Evolutionary conservation across 2,113 vertebrate genomes (phyloP), one percentile per base, ranked within the genome.

Genomic region (Hypocryptadius cinnamomeus): DNA sequence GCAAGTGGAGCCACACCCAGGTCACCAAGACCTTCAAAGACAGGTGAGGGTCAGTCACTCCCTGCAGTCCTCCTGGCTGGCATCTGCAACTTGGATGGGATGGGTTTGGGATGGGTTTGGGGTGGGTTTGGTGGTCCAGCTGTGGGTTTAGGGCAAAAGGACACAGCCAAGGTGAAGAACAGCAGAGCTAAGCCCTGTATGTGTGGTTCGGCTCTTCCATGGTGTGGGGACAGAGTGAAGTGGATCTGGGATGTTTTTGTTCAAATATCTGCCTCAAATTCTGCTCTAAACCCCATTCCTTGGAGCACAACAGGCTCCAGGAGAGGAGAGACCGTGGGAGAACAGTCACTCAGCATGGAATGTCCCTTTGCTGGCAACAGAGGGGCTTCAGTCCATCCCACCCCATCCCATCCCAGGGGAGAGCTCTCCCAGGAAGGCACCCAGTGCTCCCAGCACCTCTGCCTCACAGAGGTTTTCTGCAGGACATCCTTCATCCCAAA

Each of bases 1-100:
- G 96, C 77, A 96, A 81, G 56, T 92, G 96, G 97, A 96, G 93
- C 47, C 97, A 96, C 33, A 13, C 42, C 1, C 96, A 95, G 84
- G 83, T 92, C 89, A 81, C 89, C 71, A 90, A 80, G 51, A 84
- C 68, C 13, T 90, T 97, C 90, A 85, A 93, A 47, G 97, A 98
- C 24, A 98, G 97, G 98, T 98, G 88, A 97, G 91, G 56, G 40
- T 23, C 40, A 42, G 53, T 3, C 70, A 19, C 48, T 47, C 9
- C 33, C 59, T 73, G 61, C 23, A 28, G 19, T 18, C 5, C 4
- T 39, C 80, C 39, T 19, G 30, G 19, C 13, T 50, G 85, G 44
- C 8, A 2, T 30, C 18, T 45, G 42, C 8, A 2, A 1, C 60
- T 10, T 7, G 78, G 78, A 18, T 8, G 22, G 21, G 28, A 5